A percentile compares a stretch with the other conserved stretches of the same genome.
Evolutionary conservation across 37 sponge, comb jelly and placozoan species (phyloP).

Genomic region (Ephydatia muelleri): DNA sequence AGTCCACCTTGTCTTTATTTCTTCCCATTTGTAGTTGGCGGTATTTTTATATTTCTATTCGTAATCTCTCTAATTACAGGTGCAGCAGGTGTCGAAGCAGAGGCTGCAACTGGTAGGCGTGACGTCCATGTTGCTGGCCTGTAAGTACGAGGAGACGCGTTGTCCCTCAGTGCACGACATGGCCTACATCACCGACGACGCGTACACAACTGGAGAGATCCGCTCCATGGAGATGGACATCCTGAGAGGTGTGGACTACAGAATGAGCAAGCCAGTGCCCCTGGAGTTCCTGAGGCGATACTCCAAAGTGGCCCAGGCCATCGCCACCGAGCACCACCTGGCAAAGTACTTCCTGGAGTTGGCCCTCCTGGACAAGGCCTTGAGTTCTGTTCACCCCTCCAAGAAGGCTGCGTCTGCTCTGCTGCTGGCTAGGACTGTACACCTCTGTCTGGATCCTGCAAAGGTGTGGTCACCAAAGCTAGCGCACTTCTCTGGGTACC

Average conservation of each 20-base stretch:
- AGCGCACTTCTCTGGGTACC: constrained; percentile 13
- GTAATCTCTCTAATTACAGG: constrained; percentile 2
- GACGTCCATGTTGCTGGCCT: constrained; percentile 59
- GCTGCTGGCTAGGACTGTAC: constrained; percentile 22
- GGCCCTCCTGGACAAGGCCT: constrained; percentile 25
- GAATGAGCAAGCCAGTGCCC: constrained; percentile 46
- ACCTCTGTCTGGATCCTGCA: not conserved
- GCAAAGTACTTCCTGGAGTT: constrained; percentile 83
- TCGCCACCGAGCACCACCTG: constrained; percentile 60
- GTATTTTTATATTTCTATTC: too few species aligned
- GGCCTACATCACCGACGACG: constrained; percentile 59
- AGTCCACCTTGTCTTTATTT: not conserved
- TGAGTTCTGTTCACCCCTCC: constrained; percentile 43
- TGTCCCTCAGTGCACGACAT: constrained; percentile 56
- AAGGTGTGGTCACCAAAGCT: constrained; percentile 4
- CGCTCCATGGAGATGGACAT: constrained; percentile 52
- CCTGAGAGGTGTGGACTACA: constrained; percentile 46
- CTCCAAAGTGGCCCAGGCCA: constrained; percentile 51
- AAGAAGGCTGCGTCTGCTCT: constrained; percentile 58
- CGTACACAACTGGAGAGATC: constrained; percentile 44
- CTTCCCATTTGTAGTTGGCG: not conserved
- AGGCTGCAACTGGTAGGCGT: constrained; percentile 71
- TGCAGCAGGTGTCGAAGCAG: constrained; percentile 14
- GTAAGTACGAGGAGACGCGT: constrained; percentile 81
- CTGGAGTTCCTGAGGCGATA: constrained; percentile 58